Evolutionary conservation across 2,797 vertebrate species (phyloP).

Genomic region (Enteromius argenteus): DNA sequence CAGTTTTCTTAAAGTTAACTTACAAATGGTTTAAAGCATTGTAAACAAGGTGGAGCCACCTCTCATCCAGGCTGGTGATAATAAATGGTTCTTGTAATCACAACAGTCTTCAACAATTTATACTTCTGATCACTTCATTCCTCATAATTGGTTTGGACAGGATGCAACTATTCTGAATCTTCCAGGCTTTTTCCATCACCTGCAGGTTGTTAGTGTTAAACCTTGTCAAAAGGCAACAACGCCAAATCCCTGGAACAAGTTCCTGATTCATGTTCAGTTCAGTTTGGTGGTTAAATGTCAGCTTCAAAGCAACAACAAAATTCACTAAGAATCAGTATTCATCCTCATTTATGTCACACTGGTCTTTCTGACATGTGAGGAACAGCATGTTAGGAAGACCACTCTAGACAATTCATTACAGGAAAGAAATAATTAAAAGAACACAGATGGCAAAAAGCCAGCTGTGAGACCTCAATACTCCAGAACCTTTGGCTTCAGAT

Average conservation of each 20-base stretch:
- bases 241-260: neutral
- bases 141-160: neutral
- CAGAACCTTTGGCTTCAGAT: conserved; percentile 1
- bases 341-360: neutral
- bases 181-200: neutral
- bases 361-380: neutral
- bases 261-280: neutral
- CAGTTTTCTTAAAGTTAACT: conserved; percentile 68
- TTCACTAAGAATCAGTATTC: neutral
- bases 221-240: neutral
- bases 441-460: neutral
- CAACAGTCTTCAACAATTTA: conserved; percentile 7
- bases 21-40: conserved; percentile 77
- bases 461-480: neutral
- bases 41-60: conserved; percentile 76
- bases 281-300: neutral
- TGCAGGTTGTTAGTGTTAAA: neutral
- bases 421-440: neutral
- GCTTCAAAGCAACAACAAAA: neutral
- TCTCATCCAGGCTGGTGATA: conserved; percentile 18
- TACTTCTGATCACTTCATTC: neutral
- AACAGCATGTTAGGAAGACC: neutral
- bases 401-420: neutral
- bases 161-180: conserved; percentile 3
- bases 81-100: neutral